Evolutionary conservation across 2,888 invertebrate genomes (phyloP).

Genomic region (Andricus quercusramuli): DNA sequence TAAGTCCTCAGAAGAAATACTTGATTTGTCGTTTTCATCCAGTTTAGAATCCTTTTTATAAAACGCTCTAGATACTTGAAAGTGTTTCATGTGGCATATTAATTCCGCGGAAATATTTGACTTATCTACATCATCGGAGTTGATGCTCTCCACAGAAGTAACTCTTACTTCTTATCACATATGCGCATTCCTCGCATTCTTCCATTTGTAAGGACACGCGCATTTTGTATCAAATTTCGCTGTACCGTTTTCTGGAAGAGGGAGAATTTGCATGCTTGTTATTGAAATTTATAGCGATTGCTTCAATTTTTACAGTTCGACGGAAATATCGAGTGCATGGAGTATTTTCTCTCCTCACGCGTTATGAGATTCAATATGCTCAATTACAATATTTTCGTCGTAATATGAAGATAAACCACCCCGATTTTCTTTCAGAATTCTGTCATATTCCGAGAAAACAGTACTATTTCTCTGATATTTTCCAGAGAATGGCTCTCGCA

Average conservation of each 20-base stretch:
- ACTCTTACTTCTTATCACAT: too few species aligned
- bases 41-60: not conserved
- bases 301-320: not conserved
- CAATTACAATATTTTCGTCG: not conserved
- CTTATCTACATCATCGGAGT: not conserved
- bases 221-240: too few species aligned
- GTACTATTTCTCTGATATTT: too few species aligned
- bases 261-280: not conserved
- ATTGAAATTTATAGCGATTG: not conserved
- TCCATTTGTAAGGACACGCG: too few species aligned
- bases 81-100: not conserved
- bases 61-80: not conserved
- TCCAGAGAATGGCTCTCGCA: too few species aligned
- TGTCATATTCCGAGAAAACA: too few species aligned
- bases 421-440: too few species aligned
- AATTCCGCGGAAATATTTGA: not conserved
- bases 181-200: too few species aligned
- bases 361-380: not conserved
- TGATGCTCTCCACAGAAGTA: too few species aligned
- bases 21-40: not conserved
- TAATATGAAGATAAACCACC: too few species aligned
- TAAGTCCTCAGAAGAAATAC: too few species aligned
- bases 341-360: not conserved
- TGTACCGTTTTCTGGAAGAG: too few species aligned
- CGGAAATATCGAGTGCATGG: not conserved